Evolutionary conservation across 2,888 invertebrate species (phyloP).

Genomic region (Operophtera brumata): DNA sequence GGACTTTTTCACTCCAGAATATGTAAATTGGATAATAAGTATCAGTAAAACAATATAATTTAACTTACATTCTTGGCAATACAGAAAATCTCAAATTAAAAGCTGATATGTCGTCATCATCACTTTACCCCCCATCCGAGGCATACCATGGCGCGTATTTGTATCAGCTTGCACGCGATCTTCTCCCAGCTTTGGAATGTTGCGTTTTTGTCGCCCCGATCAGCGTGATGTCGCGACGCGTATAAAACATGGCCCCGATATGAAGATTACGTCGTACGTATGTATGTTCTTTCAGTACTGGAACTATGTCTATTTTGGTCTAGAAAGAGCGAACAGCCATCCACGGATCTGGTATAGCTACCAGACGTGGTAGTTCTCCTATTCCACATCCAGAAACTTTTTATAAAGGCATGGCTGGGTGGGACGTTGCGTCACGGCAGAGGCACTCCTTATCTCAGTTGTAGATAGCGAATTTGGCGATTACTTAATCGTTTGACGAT

Average conservation of each 20-base stretch:
- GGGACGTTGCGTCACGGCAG: constrained; percentile 44
- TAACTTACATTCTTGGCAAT: not conserved
- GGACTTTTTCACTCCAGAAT: not conserved
- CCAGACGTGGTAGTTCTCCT: no score
- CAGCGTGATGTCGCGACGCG: constrained; percentile 50
- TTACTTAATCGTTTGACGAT: constrained; percentile 44
- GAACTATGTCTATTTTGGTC: not conserved
- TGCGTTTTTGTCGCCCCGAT: constrained; percentile 49
- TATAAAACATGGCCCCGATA: constrained; percentile 46
- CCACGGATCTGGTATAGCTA: no score
- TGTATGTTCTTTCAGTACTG: not conserved
- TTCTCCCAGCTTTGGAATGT: constrained; percentile 56
- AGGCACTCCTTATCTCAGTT: constrained; percentile 28
- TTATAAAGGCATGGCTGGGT: no score
- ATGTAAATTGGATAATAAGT: not conserved
- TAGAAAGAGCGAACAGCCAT: no score
- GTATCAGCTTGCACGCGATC: constrained; percentile 54
- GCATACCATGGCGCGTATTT: constrained; percentile 33
- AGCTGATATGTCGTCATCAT: constrained; percentile 28
- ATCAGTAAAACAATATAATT: not conserved
- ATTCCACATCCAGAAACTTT: no score
- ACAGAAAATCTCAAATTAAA: constrained; percentile 25
- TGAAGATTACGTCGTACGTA: constrained; percentile 19
- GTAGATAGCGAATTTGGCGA: constrained; percentile 42
- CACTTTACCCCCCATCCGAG: constrained; percentile 26